Conservation (phyloP, 2,888 invertebrate genomes). For the Aphidius colemani region DNA sequence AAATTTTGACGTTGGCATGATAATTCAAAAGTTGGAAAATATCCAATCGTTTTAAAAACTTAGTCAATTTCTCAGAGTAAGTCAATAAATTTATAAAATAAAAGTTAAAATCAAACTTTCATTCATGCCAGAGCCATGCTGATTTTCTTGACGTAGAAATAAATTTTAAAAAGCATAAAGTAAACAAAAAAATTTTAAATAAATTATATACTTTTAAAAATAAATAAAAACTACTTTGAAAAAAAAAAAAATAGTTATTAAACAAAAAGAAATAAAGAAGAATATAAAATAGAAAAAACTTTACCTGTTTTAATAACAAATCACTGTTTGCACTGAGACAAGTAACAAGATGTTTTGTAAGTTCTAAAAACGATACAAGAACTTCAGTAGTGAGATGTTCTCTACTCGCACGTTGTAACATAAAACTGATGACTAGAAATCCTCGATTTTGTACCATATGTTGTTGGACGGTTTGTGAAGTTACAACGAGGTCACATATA, state of each 20-base stretch:
- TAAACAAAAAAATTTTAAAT: too few species aligned
- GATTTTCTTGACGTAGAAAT: background rate
- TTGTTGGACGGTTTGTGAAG: slow-evolving; percentile 96
- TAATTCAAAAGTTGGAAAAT: slow-evolving; percentile 12
- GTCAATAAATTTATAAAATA: slow-evolving; percentile 7
- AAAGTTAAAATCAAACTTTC: background rate
- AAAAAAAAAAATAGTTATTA: background rate
- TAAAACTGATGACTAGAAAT: slow-evolving; percentile 96
- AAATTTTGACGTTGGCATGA: slow-evolving; percentile 5
- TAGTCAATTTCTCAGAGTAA: too few species aligned
- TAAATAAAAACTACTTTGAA: background rate
- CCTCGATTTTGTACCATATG: slow-evolving; percentile 99
- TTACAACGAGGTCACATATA: slow-evolving; percentile 95
- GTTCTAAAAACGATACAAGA: slow-evolving; percentile 85
- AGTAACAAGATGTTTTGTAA: slow-evolving; percentile 91
- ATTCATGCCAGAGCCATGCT: background rate
- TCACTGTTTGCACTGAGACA: slow-evolving; percentile 92
- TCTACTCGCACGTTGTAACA: slow-evolving; percentile 89
- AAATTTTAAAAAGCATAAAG: background rate
- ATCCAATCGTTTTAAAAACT: slow-evolving; percentile 16
- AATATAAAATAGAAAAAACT: background rate
- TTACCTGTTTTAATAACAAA: slow-evolving; percentile 87
- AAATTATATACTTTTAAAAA: too few species aligned
- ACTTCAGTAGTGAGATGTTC: slow-evolving; percentile 95
- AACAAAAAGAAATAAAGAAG: background rate